Conservation (phyloP, 2,888 invertebrate species). For the Arctia plantaginis region DNA sequence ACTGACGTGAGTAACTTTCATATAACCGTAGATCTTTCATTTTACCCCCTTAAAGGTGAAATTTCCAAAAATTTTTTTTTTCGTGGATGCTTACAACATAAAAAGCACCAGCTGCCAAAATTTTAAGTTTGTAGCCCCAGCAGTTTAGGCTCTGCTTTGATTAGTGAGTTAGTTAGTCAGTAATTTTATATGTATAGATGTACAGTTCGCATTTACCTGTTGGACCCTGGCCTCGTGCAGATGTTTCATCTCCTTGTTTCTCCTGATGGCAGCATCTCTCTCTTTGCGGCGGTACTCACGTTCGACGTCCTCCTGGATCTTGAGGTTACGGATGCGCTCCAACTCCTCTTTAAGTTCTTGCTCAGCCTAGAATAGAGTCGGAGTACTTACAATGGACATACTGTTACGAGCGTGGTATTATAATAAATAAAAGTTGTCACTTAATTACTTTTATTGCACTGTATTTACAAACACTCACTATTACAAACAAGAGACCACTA, state of each 20-base stretch:
- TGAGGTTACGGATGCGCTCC: constrained; percentile 81
- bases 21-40: not conserved
- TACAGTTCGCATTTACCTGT: constrained; percentile 74
- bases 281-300: constrained; percentile 89
- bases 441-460: too few relatives aligned
- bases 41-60: not conserved
- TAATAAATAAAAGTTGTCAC: too few relatives aligned
- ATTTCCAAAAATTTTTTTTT: not conserved
- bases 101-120: not conserved
- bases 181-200: not conserved
- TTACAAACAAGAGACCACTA: too few relatives aligned
- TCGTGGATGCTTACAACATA: not conserved
- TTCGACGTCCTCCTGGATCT: constrained; percentile 88
- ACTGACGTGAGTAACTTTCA: not conserved
- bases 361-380: constrained; percentile 69
- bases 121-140: not conserved
- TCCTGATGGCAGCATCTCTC: constrained; percentile 86
- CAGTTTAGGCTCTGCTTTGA: too few relatives aligned
- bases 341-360: constrained; percentile 82
- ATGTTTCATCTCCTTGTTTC: constrained; percentile 81
- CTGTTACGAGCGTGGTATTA: too few relatives aligned
- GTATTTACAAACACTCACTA: too few relatives aligned
- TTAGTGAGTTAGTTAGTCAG: too few relatives aligned
- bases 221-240: constrained; percentile 84
- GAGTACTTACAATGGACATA: not conserved